These are phyloP conservation scores for Catostylus mosaicus DNA, from an alignment of 30 jellyfish, hydroid and myxozoan genomes.

Conservation along the genomic window DNA sequence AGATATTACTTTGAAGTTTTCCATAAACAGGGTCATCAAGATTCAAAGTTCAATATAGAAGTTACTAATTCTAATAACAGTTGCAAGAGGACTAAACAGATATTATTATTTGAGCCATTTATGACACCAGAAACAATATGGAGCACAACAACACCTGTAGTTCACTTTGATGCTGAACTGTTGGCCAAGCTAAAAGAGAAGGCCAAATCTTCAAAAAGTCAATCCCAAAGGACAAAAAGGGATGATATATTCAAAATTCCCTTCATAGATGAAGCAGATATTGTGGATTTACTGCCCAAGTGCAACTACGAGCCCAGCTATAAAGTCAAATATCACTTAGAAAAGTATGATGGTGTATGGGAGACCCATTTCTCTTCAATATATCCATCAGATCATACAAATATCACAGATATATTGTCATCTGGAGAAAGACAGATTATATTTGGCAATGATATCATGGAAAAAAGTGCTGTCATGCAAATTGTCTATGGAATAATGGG, in stretches of 20 bases:
- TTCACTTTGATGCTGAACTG: conserved; percentile 9
- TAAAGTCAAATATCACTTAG: conserved; percentile 30
- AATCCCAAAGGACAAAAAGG: conserved; percentile 15
- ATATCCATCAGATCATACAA: conserved; percentile 83
- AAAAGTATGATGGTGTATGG: conserved; percentile 83
- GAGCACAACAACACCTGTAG: conserved; percentile 19
- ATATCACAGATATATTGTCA: conserved; percentile 47
- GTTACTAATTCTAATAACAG: neutral
- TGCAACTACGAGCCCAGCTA: conserved; percentile 82
- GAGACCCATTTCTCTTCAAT: conserved; percentile 81
- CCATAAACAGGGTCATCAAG: conserved; percentile 28
- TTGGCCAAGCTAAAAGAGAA: neutral
- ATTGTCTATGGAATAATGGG: conserved; percentile 49
- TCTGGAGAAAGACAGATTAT: conserved; percentile 69
- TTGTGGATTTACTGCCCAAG: conserved; percentile 39
- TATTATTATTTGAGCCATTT: conserved; percentile 26
- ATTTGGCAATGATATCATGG: conserved; percentile 85
- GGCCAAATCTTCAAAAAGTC: conserved; percentile 9
- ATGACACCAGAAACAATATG: conserved; percentile 17
- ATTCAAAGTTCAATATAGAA: conserved; percentile 2
- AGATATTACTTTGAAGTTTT: conserved; percentile 65
- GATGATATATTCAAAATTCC: conserved; percentile 63
- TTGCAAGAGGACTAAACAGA: neutral
- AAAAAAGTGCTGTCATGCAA: conserved; percentile 47
- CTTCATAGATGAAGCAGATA: conserved; percentile 70